These are phyloP conservation scores for Fundulus diaphanus DNA, from an alignment of 2,797 vertebrate genomes.

Conservation along the genomic window DNA sequence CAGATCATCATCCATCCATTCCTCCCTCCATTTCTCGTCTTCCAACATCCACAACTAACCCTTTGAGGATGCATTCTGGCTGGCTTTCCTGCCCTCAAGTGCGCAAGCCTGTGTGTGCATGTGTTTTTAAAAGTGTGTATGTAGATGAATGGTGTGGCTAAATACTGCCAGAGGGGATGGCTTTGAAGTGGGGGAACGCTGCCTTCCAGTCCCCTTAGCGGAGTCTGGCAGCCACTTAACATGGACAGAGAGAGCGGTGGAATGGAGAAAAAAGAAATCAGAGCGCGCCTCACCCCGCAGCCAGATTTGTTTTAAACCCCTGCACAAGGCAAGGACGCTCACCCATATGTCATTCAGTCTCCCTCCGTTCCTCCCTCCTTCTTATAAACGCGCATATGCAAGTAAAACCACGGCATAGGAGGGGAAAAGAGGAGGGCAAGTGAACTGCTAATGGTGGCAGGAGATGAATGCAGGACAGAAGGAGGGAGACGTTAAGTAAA, in stretches of 20 bases:
- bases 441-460: conserved; percentile 43
- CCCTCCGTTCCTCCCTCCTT: conserved; percentile 8
- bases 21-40: conserved; percentile 38
- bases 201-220: conserved; percentile 71
- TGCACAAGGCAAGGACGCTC: conserved; percentile 65
- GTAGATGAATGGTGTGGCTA: conserved; percentile 60
- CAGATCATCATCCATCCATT: conserved; percentile 37
- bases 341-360: conserved; percentile 51
- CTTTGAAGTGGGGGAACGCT: conserved; percentile 75
- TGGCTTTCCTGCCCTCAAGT: conserved; percentile 33
- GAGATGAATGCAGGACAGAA: conserved; percentile 37
- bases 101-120: conserved; percentile 9
- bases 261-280: conserved; percentile 22
- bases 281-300: conserved; percentile 57
- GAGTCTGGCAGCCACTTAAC: conserved; percentile 71
- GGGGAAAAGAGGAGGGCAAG: conserved; percentile 22
- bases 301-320: conserved; percentile 65
- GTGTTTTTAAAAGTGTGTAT: conserved; percentile 32
- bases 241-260: conserved; percentile 46
- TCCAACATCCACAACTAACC: conserved; percentile 31
- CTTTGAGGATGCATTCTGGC: conserved; percentile 53
- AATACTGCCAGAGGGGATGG: conserved; percentile 72
- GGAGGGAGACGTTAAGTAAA: conserved; percentile 21
- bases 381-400: conserved; percentile 28
- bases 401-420: conserved; percentile 31